Percentiles rank a stretch among this genome's conserved stretches.
These are phyloP conservation scores for Heliconius erato DNA, from an alignment of 2,888 invertebrate genomes.

Conservation along the genomic window DNA sequence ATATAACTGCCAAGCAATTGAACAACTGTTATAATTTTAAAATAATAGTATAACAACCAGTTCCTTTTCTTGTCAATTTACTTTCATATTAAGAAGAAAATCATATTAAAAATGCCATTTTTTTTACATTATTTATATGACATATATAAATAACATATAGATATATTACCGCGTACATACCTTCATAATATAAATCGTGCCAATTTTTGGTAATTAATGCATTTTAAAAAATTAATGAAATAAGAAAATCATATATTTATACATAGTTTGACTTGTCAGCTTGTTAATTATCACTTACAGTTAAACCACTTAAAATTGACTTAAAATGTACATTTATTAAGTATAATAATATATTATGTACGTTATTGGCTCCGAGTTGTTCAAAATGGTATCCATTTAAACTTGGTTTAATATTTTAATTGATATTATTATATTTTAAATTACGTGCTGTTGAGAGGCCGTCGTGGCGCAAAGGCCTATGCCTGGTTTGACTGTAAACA, in stretches of 20 bases:
- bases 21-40: too few relatives aligned
- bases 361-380: background rate
- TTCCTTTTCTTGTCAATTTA: background rate
- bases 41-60: too few relatives aligned
- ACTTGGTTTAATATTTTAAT: background rate
- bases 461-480: too few relatives aligned
- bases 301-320: slow-evolving; percentile 8
- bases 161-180: background rate
- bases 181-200: background rate
- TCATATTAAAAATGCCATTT: background rate
- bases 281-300: slow-evolving; percentile 24
- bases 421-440: background rate
- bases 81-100: background rate
- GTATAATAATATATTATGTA: slow-evolving; percentile 7
- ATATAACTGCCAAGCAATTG: too few relatives aligned
- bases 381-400: background rate
- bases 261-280: slow-evolving; percentile 25
- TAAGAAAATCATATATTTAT: background rate
- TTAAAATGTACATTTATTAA: slow-evolving; percentile 1
- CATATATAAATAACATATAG: background rate
- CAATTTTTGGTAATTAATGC: background rate
- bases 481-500: too few relatives aligned
- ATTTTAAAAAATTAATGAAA: background rate
- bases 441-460: background rate
- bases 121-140: background rate